Evolutionary conservation across 1,140 invertebrate species (phyloP).

Genomic region (Archivesica marissinica): DNA sequence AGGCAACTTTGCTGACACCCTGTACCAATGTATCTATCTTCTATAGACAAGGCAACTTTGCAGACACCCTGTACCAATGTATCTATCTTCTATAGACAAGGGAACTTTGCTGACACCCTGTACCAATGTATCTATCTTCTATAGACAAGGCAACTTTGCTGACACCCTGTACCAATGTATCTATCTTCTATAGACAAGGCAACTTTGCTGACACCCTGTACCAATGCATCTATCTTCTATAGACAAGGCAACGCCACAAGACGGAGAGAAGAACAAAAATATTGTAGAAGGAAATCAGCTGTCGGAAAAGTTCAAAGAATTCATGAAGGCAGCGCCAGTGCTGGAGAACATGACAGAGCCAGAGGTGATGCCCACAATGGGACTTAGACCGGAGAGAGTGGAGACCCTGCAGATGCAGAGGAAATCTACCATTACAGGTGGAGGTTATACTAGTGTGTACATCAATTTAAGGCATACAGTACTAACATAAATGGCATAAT

Average conservation of each 20-base stretch:
- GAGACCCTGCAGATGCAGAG: slow-evolving; percentile 30
- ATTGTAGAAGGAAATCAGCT: neutral
- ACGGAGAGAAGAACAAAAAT: neutral
- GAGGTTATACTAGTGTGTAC: slow-evolving; percentile 11
- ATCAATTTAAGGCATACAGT: neutral
- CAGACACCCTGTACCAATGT: too few species aligned
- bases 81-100: too few species aligned
- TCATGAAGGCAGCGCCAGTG: slow-evolving; percentile 24
- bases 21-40: too few species aligned
- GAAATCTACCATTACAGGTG: slow-evolving; percentile 11
- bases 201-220: too few species aligned
- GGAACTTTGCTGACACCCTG: too few species aligned
- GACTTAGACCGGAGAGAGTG: slow-evolving; percentile 47
- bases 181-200: too few species aligned
- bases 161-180: too few species aligned
- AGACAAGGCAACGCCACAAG: neutral
- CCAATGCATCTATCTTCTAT: neutral
- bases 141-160: too few species aligned
- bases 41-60: too few species aligned
- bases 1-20: too few species aligned
- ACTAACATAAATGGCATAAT: neutral
- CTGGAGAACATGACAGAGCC: neutral
- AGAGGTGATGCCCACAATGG: neutral
- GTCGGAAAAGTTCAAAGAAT: slow-evolving; percentile 28
- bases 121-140: too few species aligned